These are phyloP conservation scores for Marisa cornuarietis DNA, from an alignment of 1,140 invertebrate genomes.

Conservation along the genomic window DNA sequence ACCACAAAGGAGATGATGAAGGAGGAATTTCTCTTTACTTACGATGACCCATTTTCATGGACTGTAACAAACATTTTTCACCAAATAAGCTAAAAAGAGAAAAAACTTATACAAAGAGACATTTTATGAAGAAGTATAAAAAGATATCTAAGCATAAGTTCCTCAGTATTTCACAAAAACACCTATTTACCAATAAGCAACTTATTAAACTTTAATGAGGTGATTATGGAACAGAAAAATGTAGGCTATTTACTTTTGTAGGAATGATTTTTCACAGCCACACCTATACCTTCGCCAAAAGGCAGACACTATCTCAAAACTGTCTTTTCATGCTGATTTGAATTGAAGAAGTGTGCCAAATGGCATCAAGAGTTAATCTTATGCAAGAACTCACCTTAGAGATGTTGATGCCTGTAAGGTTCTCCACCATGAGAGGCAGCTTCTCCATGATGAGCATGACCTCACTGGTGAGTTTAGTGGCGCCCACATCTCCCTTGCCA, in stretches of 20 bases:
- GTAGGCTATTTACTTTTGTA: neutral
- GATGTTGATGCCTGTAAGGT: slow-evolving; percentile 91
- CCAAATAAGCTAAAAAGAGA: too few relatives aligned
- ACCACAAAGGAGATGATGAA: too few relatives aligned
- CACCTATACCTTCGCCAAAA: too few relatives aligned
- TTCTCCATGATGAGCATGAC: slow-evolving; percentile 90
- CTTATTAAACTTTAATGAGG: neutral
- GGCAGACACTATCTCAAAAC: neutral
- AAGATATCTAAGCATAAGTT: neutral
- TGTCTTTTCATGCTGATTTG: neutral
- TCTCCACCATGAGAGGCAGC: slow-evolving; percentile 89
- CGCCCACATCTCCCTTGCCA: slow-evolving; percentile 90
- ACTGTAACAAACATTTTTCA: neutral
- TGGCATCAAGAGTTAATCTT: neutral
- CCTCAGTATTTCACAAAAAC: too few relatives aligned
- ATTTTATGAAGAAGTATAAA: neutral
- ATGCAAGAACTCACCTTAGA: slow-evolving; percentile 50
- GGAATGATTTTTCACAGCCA: too few relatives aligned
- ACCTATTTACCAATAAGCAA: too few relatives aligned
- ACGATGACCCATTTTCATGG: neutral
- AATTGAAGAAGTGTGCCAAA: neutral
- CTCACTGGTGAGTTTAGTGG: slow-evolving; percentile 91
- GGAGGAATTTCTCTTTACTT: too few relatives aligned
- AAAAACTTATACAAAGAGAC: too few relatives aligned
- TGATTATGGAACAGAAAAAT: neutral